A percentile compares a stretch with the other conserved stretches of the same genome.
phyloP scores from a whole-genome alignment of 2,888 invertebrate genomes.

The Stratiomys singularior region DNA sequence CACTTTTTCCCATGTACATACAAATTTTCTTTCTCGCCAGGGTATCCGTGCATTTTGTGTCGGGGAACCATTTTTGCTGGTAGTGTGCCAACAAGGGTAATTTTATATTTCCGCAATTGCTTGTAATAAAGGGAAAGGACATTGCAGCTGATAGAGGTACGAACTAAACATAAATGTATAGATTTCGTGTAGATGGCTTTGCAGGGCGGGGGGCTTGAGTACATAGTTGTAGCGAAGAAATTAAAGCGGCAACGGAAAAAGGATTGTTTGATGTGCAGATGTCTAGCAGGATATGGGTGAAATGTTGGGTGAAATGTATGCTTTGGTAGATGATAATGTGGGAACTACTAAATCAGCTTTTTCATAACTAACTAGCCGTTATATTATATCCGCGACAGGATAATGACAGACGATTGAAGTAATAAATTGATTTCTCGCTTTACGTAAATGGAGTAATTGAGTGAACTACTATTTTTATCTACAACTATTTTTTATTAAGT shows the following conservation, averaged over 20 bases:
- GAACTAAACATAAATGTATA: not conserved
- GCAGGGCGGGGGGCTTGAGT: not conserved
- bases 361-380: not conserved
- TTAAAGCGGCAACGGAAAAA: not conserved
- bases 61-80: not conserved
- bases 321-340: not conserved
- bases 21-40: slow-evolving; percentile 14
- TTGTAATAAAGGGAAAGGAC: slow-evolving; percentile 35
- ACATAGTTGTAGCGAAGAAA: not conserved
- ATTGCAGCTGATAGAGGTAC: not conserved
- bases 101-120: slow-evolving; percentile 43
- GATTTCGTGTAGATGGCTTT: not conserved
- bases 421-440: too few species aligned
- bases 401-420: too few species aligned
- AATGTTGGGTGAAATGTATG: slow-evolving; percentile 24
- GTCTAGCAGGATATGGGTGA: slow-evolving; percentile 1
- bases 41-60: not conserved
- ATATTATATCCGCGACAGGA: too few species aligned
- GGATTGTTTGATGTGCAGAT: slow-evolving; percentile 28
- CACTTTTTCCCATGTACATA: slow-evolving; percentile 15
- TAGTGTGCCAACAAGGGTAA: slow-evolving; percentile 42
- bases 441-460: too few species aligned
- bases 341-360: not conserved
- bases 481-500: too few species aligned
- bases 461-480: too few species aligned